Evolutionary conservation across 1,140 invertebrate species (phyloP).

Genomic region (Lepidurus apus): DNA sequence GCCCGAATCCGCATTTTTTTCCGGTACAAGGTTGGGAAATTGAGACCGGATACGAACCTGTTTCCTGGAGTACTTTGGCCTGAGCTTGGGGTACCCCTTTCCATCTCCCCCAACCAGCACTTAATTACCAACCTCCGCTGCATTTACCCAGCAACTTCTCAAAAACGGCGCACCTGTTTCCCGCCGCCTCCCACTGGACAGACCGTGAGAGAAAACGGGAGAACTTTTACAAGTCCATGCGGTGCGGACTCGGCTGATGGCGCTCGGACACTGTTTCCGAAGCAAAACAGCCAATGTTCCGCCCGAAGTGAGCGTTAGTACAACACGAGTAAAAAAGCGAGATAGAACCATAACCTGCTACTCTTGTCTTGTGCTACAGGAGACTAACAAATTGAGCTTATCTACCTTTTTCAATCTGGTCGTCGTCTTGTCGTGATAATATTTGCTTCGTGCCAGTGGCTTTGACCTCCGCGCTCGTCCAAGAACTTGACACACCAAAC

Average conservation of each 20-base stretch:
- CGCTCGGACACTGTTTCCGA: no score
- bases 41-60: slow-evolving; percentile 9
- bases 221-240: background rate
- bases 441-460: slow-evolving; percentile 4
- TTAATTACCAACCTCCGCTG: slow-evolving; percentile 15
- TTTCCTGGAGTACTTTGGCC: slow-evolving; percentile 7
- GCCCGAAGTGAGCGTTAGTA: no score
- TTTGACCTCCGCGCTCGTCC: background rate
- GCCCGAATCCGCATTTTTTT: background rate
- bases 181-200: background rate
- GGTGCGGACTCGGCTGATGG: background rate
- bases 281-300: no score
- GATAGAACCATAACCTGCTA: background rate
- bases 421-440: background rate
- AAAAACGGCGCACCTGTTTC: slow-evolving; percentile 6
- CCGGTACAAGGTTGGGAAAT: background rate
- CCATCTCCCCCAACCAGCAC: background rate
- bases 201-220: background rate
- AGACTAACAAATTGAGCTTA: background rate
- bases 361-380: background rate
- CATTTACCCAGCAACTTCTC: background rate
- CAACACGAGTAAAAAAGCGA: no score
- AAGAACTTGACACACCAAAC: slow-evolving; percentile 8
- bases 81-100: background rate
- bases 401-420: background rate